Base-by-base conservation (phyloP, 23 tunicate genomes). In the Halocynthia roretzi region DNA sequence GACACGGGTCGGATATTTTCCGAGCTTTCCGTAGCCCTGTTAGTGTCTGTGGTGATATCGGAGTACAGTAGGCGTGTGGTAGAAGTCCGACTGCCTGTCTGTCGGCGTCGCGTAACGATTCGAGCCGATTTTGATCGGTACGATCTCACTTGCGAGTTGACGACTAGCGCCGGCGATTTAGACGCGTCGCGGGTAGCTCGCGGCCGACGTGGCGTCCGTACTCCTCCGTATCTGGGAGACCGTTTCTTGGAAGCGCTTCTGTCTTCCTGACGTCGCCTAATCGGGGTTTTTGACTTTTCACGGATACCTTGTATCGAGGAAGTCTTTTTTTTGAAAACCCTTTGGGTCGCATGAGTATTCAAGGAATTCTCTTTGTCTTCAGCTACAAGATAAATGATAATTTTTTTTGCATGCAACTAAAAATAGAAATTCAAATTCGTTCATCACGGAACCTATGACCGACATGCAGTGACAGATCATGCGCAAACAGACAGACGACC, bases 51-150 rank as follows among this genome's bases (percentile, higher is more conserved):
- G 4, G 44, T 4, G 44, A 31, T 31, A 31, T 31, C 44, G 44
- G 44, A 31, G 44, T 31, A 31, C 44, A 31, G 44, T 4, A 31
- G 44, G 44, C 44, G 44, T 31, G 44, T 31, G 44, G 44, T 31
- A 31, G 44, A 31, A 31, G 4, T 31, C 44, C 4, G 44, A 31
- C 44, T 31, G 44, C 44, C 44, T 0, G 44, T 40, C 71, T 67
- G 71, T 11, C 19, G 63, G 21, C 21, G 63, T 74, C 31, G 20
- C 8, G 78, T 18, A 5, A 74, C 31, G 5, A 74, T 54, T 56
- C 62, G 55, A 8, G 78, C 78, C 20, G 78, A 74, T 48, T 74
- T 74, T 22, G 64, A 14, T 8, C 78, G 6, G 78, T 74, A 54
- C 8, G 78, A 52, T 56, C 56, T 74, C 5, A 74, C 7, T 15